These are phyloP conservation scores for Labroides dimidiatus DNA, from an alignment of 2,797 vertebrate species.

Conservation along the genomic window DNA sequence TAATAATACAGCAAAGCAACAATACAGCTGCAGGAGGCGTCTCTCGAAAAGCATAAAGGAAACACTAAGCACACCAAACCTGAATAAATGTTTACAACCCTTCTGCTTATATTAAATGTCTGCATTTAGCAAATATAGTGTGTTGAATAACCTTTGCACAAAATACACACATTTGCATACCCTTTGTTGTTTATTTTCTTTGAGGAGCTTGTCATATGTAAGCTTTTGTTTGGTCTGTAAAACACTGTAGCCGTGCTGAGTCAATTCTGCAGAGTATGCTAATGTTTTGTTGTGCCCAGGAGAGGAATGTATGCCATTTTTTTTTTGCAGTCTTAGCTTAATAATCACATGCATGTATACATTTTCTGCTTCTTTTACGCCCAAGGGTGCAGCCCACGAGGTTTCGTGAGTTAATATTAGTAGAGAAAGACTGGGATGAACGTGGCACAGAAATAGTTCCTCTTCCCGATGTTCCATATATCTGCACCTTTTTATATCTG, in stretches of 20 bases:
- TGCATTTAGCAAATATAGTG: background rate
- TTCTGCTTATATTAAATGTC: background rate
- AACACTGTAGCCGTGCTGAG: conserved; percentile 29
- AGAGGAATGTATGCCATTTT: conserved; percentile 29
- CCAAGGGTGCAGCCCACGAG: conserved; percentile 20
- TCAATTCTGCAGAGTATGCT: conserved; percentile 43
- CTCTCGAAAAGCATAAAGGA: background rate
- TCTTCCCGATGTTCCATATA: conserved; percentile 50
- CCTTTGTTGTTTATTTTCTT: conserved; percentile 1
- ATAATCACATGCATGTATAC: conserved; percentile 46
- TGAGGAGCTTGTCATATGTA: background rate
- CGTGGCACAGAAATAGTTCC: conserved; percentile 64
- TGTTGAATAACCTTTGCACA: background rate
- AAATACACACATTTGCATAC: background rate
- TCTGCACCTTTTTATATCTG: conserved; percentile 74
- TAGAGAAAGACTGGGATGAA: conserved; percentile 52
- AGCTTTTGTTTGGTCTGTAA: conserved; percentile 2
- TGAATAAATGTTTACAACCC: background rate
- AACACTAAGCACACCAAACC: background rate
- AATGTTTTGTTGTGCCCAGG: conserved; percentile 26
- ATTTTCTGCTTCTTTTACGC: conserved; percentile 47
- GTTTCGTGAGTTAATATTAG: conserved; percentile 67
- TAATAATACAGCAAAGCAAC: conserved; percentile 30
- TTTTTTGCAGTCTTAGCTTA: conserved; percentile 28
- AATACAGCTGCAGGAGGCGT: conserved; percentile 6